phyloP scores from a whole-genome alignment of 2,113 vertebrate genomes.

The Catharus fuscescens region DNA sequence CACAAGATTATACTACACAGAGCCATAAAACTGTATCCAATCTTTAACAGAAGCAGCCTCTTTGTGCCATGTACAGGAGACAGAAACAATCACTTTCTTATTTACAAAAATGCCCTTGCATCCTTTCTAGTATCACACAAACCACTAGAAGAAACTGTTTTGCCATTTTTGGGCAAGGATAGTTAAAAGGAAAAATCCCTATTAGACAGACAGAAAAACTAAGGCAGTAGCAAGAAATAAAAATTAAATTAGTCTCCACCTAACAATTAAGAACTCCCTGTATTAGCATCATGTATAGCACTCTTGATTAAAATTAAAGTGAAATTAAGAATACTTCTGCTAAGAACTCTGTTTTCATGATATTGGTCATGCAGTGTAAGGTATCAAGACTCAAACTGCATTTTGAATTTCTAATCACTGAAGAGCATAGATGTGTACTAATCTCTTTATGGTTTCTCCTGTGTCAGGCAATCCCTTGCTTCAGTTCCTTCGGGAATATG shows the following conservation, averaged over 20 bases:
- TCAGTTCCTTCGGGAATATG: not conserved
- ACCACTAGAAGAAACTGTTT: not conserved
- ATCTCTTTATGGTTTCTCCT: not conserved
- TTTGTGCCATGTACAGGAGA: not conserved
- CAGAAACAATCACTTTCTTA: not conserved
- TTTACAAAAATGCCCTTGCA: not conserved
- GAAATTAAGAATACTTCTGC: not conserved
- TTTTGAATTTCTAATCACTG: not conserved
- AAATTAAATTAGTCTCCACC: not conserved
- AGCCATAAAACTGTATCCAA: slow-evolving; percentile 9
- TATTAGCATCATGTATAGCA: not conserved
- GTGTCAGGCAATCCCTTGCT: not conserved
- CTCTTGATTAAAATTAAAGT: slow-evolving; percentile 1
- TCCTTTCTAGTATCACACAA: slow-evolving; percentile 22
- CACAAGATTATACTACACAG: not conserved
- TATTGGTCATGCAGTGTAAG: not conserved
- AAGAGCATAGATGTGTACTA: not conserved
- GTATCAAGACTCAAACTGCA: not conserved
- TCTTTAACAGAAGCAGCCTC: slow-evolving; percentile 16
- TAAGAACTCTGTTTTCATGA: not conserved
- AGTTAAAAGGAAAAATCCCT: slow-evolving; percentile 1
- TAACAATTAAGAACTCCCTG: not conserved
- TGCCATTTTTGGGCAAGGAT: not conserved
- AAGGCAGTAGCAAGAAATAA: not conserved
- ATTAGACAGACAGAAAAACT: slow-evolving; percentile 18